Base-by-base conservation (phyloP, 2,888 invertebrate species). In the Dasypolia templi region DNA sequence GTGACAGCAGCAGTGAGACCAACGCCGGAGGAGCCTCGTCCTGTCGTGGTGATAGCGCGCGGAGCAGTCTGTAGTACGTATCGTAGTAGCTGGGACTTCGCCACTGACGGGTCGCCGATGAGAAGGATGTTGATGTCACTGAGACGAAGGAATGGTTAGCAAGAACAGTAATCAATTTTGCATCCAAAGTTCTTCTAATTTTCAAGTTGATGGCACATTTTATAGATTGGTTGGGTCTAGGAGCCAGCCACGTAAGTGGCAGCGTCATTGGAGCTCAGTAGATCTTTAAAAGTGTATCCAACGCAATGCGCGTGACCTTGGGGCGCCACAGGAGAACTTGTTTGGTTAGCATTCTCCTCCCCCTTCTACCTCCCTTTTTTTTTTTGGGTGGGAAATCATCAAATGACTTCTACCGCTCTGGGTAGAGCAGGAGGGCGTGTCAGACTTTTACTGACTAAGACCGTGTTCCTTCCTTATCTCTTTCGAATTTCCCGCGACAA, bases 1-100 rank as follows among this genome's bases (percentile, higher is more conserved):
- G 99, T 99, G 7, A 99, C 99, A 17, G 99, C 99, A 11, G 99
- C 99, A 0, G 99, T 99, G 75, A 99, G 96, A 96, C 99, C 99
- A 5, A 99, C 99, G 71, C 99, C 99, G 0, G 99, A 99, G 3
- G 99, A 99, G 22, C 99, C 99, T 77, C 99, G 97, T 14, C 99
- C 99, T 0, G 99, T 99, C 7, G 99, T 99, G 32, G 99, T 97
- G 91, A 99, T 98, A 22, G 99, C 99, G 35, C 99, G 96, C 0
- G 99, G 99, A 0, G 99, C 99, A 0, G 99, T 99, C 92, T 98
- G 97, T 77, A 99, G 95, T 1, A 99, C 99, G 92, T 99, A 99
- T 19, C 99, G 97, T 9, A 99, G 94, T 69, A 99, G 95, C 93
- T 99, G 99, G 0, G 99, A 99, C 95, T 99, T 99, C 1, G 99